Base-by-base conservation (phyloP, 2,797 vertebrate species). In the Coccyzus lansbergi region DNA sequence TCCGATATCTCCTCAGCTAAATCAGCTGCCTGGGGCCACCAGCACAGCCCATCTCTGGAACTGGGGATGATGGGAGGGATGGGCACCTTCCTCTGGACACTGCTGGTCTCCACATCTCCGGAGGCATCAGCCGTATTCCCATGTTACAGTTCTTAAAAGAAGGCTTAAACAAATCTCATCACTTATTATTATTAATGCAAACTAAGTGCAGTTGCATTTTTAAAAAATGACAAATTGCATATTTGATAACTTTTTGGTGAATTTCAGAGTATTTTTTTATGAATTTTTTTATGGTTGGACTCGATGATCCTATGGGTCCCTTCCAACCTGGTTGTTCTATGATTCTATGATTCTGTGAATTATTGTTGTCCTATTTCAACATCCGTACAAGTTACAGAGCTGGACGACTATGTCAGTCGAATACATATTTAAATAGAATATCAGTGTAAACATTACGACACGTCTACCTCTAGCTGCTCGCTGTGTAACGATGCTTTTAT, bases 391-490 rank as follows among this genome's bases (percentile, higher is more conserved):
- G 59, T 56, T n/a, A 34, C 69, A 76, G 70, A 79, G 24, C 52
- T 28, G 42, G 51, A 58, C 0, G 3, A 8, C 38, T 62, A 25
- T 53, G 34, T 55, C 67, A 76, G 24, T 26, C 48, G 74, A 71
- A 53, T 51, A 24, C 49, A 15, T 34, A 46, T 46, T 90, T 63
- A 31, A 84, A 90, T 92, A 48, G 51, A 95, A 82, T 86, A 83
- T 75, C 74, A 34, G 81, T 89, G 55, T 18, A 40, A 64, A 22
- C 52, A 52, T 93, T 83, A 46, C 64, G 58, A 14, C 70, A 68
- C 4, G 7, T 28, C 86, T 62, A 22, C 55, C 67, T 84, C 12
- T 33, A 29, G 83, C 25, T 42, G 88, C 71, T 63, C 48, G 36
- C 68, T 70, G 75, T 9, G 48, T 51, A 68, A 52, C 0, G 21